A percentile compares a stretch with the other conserved stretches of the same genome.
Conservation (phyloP, 64 coral and sea anemone species). For the Anthopleura sola region DNA sequence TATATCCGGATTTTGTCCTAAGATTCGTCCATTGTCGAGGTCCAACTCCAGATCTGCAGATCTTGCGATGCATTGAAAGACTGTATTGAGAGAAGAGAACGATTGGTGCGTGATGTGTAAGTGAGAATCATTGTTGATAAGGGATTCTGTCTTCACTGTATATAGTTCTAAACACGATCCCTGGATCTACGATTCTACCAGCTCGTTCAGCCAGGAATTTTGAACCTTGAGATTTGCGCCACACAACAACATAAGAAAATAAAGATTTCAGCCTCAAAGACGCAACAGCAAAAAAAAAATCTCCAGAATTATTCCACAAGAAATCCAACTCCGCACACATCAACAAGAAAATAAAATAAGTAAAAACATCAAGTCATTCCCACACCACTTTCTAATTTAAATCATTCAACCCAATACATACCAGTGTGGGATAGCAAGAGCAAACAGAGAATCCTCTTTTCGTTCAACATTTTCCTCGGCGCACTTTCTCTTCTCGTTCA, state of each 20-base stretch:
- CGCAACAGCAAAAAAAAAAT: not conserved
- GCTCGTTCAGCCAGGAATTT: not conserved
- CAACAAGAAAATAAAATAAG: not conserved
- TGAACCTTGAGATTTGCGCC: not conserved
- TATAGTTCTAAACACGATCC: not conserved
- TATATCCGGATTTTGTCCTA: not conserved
- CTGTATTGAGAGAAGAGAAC: not conserved
- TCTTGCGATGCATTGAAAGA: not conserved
- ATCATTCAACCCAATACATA: not conserved
- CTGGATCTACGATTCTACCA: not conserved
- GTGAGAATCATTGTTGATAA: not conserved
- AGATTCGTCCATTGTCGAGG: not conserved
- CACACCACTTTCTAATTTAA: not conserved
- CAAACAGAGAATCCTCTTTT: not conserved
- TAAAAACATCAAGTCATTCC: not conserved
- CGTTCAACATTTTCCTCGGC: not conserved
- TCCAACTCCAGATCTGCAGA: not conserved
- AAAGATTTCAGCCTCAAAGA: not conserved
- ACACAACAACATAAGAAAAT: not conserved
- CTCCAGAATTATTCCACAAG: not conserved
- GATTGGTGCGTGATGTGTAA: not conserved
- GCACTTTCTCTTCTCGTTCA: not conserved
- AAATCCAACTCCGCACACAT: not conserved
- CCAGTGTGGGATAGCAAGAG: not conserved
- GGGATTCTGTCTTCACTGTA: conserved; percentile 2